Conservation (phyloP, 2,113 vertebrate species). For the Eublepharis macularius region DNA sequence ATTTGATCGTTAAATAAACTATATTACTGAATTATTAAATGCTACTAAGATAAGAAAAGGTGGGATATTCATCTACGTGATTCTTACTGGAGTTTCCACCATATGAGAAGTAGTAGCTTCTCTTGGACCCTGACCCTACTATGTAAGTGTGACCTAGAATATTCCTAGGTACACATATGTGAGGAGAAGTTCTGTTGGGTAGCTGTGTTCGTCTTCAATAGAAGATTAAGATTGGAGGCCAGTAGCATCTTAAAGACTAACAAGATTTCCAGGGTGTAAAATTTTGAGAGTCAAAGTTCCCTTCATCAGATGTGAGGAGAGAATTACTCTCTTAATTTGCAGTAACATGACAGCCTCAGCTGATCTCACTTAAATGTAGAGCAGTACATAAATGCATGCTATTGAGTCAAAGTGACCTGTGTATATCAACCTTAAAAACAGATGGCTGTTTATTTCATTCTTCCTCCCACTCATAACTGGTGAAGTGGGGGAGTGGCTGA, state of each 20-base stretch:
- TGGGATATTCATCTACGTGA: neutral
- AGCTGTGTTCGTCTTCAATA: too few species aligned
- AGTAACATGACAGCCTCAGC: neutral
- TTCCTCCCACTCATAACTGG: neutral
- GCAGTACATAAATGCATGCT: neutral
- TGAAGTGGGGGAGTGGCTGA: neutral
- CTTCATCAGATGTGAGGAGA: neutral
- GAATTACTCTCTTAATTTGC: slow-evolving; percentile 8
- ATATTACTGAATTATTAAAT: slow-evolving; percentile 27
- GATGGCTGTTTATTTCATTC: neutral
- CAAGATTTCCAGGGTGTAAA: too few species aligned
- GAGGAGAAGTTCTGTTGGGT: too few species aligned
- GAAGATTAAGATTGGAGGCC: too few species aligned
- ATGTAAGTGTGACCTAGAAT: neutral
- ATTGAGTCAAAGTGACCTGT: neutral
- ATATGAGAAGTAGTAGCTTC: slow-evolving; percentile 13
- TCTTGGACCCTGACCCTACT: neutral
- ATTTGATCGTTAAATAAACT: slow-evolving; percentile 35
- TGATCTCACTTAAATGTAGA: neutral
- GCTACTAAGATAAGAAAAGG: slow-evolving; percentile 17
- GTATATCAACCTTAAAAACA: neutral
- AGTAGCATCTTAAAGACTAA: too few species aligned
- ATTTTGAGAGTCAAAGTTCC: too few species aligned
- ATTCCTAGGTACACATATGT: neutral
- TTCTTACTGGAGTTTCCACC: slow-evolving; percentile 25